Percentiles rank a stretch among this genome's conserved stretches.
These are phyloP conservation scores for Campopleginae sp. DNA, from an alignment of 2,888 invertebrate genomes.

Conservation along the genomic window DNA sequence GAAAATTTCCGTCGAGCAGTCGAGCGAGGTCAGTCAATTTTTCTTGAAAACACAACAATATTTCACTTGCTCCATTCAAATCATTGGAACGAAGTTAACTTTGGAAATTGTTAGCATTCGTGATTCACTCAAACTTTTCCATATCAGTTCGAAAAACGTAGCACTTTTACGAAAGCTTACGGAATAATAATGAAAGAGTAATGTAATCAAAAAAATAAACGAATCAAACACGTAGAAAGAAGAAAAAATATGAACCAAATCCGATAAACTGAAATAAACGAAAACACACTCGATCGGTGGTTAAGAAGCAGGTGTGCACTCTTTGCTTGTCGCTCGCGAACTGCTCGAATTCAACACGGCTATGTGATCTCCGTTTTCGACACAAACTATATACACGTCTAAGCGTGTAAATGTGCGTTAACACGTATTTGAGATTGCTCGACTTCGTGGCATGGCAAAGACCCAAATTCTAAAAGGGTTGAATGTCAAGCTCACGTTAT, in stretches of 20 bases:
- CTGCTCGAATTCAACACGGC: constrained; percentile 70
- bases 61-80: constrained; percentile 25
- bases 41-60: constrained; percentile 33
- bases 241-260: background rate
- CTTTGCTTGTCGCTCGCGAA: constrained; percentile 76
- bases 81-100: background rate
- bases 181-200: background rate
- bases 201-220: constrained; percentile 1
- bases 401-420: background rate
- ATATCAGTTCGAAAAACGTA: background rate
- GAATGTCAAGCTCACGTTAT: constrained; percentile 81
- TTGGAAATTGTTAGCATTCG: background rate
- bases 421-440: constrained; percentile 72
- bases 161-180: background rate
- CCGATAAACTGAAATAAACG: constrained; percentile 5
- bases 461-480: constrained; percentile 82
- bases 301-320: constrained; percentile 70
- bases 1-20: constrained; percentile 51
- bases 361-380: constrained; percentile 56
- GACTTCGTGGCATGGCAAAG: constrained; percentile 80
- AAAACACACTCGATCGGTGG: constrained; percentile 15
- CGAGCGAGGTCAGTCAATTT: constrained; percentile 58
- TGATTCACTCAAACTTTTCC: background rate
- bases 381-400: constrained; percentile 13
- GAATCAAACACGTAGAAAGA: background rate